Evolutionary conservation across 2,113 vertebrate genomes (phyloP).

Genomic region (Saccopteryx bilineata): DNA sequence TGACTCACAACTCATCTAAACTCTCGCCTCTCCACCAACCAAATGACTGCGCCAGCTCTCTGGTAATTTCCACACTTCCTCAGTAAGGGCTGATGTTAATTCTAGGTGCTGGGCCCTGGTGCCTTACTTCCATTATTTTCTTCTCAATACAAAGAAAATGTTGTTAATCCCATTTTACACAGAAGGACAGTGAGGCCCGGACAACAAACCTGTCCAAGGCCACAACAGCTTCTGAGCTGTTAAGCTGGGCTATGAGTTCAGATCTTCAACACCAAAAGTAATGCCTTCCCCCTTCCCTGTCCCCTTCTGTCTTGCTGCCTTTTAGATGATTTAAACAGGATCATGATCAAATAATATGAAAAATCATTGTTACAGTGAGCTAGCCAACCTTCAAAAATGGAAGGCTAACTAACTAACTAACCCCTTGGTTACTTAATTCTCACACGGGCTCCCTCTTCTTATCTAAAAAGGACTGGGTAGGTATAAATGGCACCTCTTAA

Average conservation of each 20-base stretch:
- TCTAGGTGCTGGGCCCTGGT: fast-evolving
- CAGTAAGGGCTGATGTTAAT: background rate
- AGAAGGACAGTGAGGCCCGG: background rate
- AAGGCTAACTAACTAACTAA: background rate
- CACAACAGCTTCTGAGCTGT: background rate
- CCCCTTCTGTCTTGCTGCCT: background rate
- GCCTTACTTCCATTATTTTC: background rate
- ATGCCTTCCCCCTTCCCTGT: background rate
- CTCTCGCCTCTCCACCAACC: background rate
- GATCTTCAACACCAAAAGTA: conserved; percentile 8
- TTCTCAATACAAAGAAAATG: background rate
- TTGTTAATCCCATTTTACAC: background rate
- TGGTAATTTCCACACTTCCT: background rate
- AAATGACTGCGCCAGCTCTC: background rate
- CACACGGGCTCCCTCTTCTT: background rate
- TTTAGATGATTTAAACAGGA: background rate
- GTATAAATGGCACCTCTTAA: background rate
- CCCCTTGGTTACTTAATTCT: background rate
- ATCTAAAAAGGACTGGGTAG: background rate
- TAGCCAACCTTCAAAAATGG: background rate
- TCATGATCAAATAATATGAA: background rate
- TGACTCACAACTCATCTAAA: background rate
- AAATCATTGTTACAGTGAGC: background rate
- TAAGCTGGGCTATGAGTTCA: background rate
- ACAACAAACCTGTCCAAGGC: background rate